Percentiles rank a stretch among this genome's conserved stretches.
These are phyloP conservation scores for Coryphaenoides rupestris DNA, from an alignment of 2,113 vertebrate genomes.

Conservation along the genomic window DNA sequence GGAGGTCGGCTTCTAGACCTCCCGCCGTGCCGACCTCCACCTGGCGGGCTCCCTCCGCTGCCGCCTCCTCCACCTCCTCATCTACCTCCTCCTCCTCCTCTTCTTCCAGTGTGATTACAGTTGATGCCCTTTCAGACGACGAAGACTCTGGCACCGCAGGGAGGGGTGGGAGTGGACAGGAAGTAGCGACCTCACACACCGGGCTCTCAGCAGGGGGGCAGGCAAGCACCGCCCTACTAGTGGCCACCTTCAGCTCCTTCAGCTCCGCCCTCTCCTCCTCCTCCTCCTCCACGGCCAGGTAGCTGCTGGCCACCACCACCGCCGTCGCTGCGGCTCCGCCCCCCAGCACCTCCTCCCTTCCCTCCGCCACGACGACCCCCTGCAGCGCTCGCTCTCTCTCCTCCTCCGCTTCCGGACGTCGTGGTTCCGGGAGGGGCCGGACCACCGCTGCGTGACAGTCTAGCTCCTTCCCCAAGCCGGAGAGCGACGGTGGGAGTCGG, in stretches of 20 bases:
- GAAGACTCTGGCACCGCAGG: constrained; percentile 38
- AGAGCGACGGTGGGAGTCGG: constrained; percentile 37
- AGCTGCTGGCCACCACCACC: constrained; percentile 35
- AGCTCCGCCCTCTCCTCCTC: constrained; percentile 44
- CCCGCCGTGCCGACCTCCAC: constrained; percentile 23
- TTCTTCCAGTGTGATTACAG: constrained; percentile 61
- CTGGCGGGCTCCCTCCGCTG: constrained; percentile 32
- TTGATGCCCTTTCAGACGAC: constrained; percentile 36
- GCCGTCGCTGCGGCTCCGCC: constrained; percentile 5
- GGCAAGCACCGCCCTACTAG: constrained; percentile 57
- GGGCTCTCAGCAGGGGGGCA: constrained; percentile 55
- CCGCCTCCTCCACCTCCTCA: constrained; percentile 48
- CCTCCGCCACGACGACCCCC: constrained; percentile 44
- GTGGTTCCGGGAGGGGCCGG: constrained; percentile 58
- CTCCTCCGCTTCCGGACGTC: constrained; percentile 27
- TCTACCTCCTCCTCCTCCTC: constrained; percentile 49
- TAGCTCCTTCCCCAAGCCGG: constrained; percentile 54
- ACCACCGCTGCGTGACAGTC: constrained; percentile 60
- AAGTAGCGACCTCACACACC: constrained; percentile 50
- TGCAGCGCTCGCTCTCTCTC: constrained; percentile 32
- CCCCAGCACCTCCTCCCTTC: constrained; percentile 49
- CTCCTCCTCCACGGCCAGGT: constrained; percentile 48
- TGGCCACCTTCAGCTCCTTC: constrained; percentile 43
- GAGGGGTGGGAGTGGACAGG: constrained; percentile 48
- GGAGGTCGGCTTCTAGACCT: constrained; percentile 46